A percentile compares a stretch with the other conserved stretches of the same genome.
Conservation (phyloP, 2,888 invertebrate species). For the Erebia aethiops region DNA sequence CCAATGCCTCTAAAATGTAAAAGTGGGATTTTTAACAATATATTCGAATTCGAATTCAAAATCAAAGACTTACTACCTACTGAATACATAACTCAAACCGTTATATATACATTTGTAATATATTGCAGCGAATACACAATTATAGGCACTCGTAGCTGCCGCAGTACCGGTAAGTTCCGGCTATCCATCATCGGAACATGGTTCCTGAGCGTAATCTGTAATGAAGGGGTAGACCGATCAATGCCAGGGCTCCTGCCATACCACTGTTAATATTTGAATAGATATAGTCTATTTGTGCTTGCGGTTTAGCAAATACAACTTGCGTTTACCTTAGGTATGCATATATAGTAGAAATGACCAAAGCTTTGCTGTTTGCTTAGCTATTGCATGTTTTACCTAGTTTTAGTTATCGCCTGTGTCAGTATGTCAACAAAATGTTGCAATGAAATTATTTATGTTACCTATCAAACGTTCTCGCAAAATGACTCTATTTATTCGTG, state of each 20-base stretch:
- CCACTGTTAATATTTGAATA: conserved; percentile 37
- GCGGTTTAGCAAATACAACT: conserved; percentile 30
- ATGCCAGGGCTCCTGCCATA: conserved; percentile 34
- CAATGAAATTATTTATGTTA: neutral
- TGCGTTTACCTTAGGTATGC: neutral
- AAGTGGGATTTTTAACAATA: too few species aligned
- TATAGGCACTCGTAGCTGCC: conserved; percentile 18
- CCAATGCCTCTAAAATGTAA: too few species aligned
- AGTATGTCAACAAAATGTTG: neutral
- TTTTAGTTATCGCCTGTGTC: neutral
- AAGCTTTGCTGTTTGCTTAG: neutral
- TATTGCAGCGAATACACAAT: conserved; percentile 10
- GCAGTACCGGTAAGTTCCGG: conserved; percentile 53
- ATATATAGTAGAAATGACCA: neutral
- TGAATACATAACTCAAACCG: neutral
- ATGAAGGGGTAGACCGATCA: conserved; percentile 47
- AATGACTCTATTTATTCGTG: neutral
- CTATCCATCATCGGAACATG: conserved; percentile 64
- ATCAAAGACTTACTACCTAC: too few species aligned
- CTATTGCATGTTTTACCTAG: conserved; percentile 4
- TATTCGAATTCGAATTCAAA: too few species aligned
- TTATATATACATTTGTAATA: neutral
- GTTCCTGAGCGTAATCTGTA: conserved; percentile 66
- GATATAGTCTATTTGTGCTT: conserved; percentile 36
- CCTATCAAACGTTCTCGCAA: too few species aligned